Percentiles rank a stretch among this genome's conserved stretches.
These are phyloP conservation scores for Melanotaenia pygmaea DNA, from an alignment of 2,797 vertebrate species.

Conservation along the genomic window DNA sequence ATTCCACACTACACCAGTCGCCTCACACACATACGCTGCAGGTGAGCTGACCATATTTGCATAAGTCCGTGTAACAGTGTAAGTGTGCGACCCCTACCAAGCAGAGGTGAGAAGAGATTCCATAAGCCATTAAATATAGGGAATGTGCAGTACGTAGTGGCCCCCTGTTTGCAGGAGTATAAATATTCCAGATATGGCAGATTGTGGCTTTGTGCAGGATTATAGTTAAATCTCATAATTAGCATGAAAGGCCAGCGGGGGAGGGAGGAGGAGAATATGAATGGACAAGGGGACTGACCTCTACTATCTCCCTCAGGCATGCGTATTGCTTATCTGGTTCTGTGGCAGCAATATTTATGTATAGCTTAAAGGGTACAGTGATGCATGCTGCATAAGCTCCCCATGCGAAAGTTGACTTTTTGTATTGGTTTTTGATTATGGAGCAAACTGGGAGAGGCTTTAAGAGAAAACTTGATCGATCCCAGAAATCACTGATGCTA, in stretches of 20 bases:
- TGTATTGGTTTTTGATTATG: slow-evolving; percentile 73
- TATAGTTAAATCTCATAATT: slow-evolving; percentile 83
- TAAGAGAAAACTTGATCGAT: slow-evolving; percentile 34
- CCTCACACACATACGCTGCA: slow-evolving; percentile 47
- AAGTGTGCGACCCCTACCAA: slow-evolving; percentile 60
- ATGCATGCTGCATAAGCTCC: slow-evolving; percentile 68
- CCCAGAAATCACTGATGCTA: slow-evolving; percentile 20
- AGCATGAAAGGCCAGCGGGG: slow-evolving; percentile 77
- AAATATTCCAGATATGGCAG: slow-evolving; percentile 64
- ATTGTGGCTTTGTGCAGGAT: slow-evolving; percentile 76
- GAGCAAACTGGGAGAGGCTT: slow-evolving; percentile 40
- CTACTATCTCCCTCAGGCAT: slow-evolving; percentile 67
- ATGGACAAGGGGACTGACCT: slow-evolving; percentile 78
- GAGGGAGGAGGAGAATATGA: slow-evolving; percentile 66
- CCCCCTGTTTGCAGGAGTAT: slow-evolving; percentile 53
- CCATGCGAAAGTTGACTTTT: slow-evolving; percentile 75
- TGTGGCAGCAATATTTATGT: slow-evolving; percentile 76
- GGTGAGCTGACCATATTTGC: slow-evolving; percentile 71
- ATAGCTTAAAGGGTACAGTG: slow-evolving; percentile 65
- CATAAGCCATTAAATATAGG: slow-evolving; percentile 52
- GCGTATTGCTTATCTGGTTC: slow-evolving; percentile 75
- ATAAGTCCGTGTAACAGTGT: slow-evolving; percentile 70
- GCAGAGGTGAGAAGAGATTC: slow-evolving; percentile 62
- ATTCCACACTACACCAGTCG: slow-evolving; percentile 17
- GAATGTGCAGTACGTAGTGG: slow-evolving; percentile 52